A percentile compares a stretch with the other conserved stretches of the same genome.
Conservation (phyloP, 2,113 vertebrate species). For the Aspiorhynchus laticeps region DNA sequence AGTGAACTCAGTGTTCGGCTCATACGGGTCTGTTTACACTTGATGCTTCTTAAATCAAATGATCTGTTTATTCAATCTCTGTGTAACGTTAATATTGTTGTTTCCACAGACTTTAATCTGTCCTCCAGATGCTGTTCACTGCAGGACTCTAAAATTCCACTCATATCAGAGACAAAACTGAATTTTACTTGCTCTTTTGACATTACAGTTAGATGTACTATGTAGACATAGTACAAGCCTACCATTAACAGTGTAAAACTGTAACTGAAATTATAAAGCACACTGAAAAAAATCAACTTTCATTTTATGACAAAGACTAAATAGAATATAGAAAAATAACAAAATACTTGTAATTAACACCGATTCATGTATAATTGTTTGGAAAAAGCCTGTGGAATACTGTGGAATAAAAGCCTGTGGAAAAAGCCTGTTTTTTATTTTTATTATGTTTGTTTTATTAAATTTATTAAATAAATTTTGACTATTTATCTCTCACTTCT, state of each 20-base stretch:
- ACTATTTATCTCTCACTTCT: too few relatives aligned
- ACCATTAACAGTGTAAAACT: background rate
- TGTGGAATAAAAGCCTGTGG: too few relatives aligned
- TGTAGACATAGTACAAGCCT: background rate
- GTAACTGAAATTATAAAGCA: background rate
- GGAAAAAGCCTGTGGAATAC: too few relatives aligned
- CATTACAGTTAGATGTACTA: background rate
- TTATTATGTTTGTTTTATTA: too few relatives aligned
- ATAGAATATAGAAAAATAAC: too few relatives aligned
- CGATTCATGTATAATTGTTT: too few relatives aligned
- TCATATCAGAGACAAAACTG: background rate
- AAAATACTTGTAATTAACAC: too few relatives aligned
- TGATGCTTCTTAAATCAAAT: background rate
- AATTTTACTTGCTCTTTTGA: background rate
- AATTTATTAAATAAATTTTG: too few relatives aligned
- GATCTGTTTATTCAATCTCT: background rate
- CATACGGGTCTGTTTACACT: background rate
- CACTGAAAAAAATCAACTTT: background rate
- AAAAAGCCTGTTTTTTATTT: too few relatives aligned
- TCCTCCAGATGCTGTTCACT: constrained; percentile 2
- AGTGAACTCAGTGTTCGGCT: background rate
- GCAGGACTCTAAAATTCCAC: background rate
- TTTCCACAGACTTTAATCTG: background rate
- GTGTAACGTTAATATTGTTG: background rate
- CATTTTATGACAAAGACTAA: too few relatives aligned